Conservation (phyloP, 2,797 vertebrate species). For the Mormyrus hasselquistii region DNA sequence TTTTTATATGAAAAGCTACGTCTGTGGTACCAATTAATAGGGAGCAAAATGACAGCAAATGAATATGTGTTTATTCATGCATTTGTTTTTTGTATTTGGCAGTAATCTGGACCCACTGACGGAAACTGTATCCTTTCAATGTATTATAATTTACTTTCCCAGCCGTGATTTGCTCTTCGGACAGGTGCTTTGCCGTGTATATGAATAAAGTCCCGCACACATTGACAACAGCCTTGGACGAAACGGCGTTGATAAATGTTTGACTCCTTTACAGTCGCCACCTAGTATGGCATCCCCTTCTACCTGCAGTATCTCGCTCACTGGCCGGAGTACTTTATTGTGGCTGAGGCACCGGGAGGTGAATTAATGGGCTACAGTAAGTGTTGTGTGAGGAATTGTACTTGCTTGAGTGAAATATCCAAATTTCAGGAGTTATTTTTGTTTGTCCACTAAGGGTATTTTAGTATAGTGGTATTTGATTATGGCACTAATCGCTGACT, state of each 20-base stretch:
- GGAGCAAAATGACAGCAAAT: neutral
- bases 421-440: neutral
- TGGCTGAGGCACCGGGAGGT: slow-evolving; percentile 88
- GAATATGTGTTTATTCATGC: neutral
- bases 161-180: neutral
- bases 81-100: slow-evolving; percentile 29
- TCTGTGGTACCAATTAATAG: neutral
- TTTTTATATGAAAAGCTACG: neutral
- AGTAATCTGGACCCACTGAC: slow-evolving; percentile 92
- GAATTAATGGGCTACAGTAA: slow-evolving; percentile 96
- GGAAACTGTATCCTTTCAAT: slow-evolving; percentile 86
- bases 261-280: slow-evolving; percentile 26
- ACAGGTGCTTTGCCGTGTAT: neutral
- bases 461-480: neutral
- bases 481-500: neutral
- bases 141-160: neutral
- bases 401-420: neutral
- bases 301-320: slow-evolving; percentile 95
- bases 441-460: neutral
- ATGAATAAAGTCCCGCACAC: neutral
- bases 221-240: neutral
- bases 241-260: neutral
- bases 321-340: slow-evolving; percentile 96
- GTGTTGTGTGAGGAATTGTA: slow-evolving; percentile 41
- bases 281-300: slow-evolving; percentile 91